These are phyloP conservation scores for Acrobasis consociella DNA, from an alignment of 2,888 invertebrate genomes.

Conservation along the genomic window DNA sequence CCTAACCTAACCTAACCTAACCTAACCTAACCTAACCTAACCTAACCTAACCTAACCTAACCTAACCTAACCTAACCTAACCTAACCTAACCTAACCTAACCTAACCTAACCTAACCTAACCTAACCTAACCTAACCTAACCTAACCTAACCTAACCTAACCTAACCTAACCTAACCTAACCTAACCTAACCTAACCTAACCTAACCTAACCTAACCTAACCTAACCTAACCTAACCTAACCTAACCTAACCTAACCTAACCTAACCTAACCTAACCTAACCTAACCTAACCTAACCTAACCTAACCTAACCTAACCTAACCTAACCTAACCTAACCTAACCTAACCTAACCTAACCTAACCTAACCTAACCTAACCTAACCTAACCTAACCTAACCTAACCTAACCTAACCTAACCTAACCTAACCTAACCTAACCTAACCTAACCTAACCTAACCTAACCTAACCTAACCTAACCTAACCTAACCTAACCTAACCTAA, in stretches of 20 bases:
- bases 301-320: constrained; percentile 4
- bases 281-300: not conserved
- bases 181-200: constrained; percentile 1
- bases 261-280: constrained; percentile 27
- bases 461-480: constrained; percentile 3
- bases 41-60: constrained; percentile 24
- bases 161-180: constrained; percentile 30
- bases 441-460: constrained; percentile 3
- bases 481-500: constrained; percentile 3
- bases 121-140: constrained; percentile 13
- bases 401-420: constrained; percentile 15
- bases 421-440: constrained; percentile 3
- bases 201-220: constrained; percentile 4
- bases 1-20: not conserved
- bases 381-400: constrained; percentile 28
- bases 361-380: constrained; percentile 26
- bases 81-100: constrained; percentile 15
- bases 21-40: constrained; percentile 8
- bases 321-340: constrained; percentile 10
- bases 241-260: constrained; percentile 29
- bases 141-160: constrained; percentile 26
- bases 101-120: not conserved
- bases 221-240: constrained; percentile 14
- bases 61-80: constrained; percentile 30
- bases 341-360: constrained; percentile 28